These are phyloP conservation scores for Cyaniris semiargus DNA, from an alignment of 2,888 invertebrate species.

Conservation along the genomic window DNA sequence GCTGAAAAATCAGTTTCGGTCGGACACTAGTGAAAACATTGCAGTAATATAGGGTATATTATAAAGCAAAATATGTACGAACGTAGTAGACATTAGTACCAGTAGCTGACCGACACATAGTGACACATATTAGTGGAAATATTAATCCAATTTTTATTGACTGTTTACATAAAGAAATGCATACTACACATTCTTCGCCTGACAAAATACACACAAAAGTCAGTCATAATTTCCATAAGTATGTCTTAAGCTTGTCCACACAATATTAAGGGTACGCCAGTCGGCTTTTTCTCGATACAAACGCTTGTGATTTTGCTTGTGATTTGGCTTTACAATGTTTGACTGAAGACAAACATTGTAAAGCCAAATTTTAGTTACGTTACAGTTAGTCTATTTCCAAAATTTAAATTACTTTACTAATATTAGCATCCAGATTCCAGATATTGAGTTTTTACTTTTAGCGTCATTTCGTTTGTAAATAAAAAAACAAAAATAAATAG, in stretches of 20 bases:
- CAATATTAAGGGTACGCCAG: neutral
- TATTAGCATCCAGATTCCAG: no score
- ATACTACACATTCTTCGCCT: neutral
- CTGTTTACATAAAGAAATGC: neutral
- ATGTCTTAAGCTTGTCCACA: constrained; percentile 7
- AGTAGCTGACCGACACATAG: no score
- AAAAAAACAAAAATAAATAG: neutral
- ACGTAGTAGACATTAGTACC: no score
- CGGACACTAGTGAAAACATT: no score
- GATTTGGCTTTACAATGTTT: no score
- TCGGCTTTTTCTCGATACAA: neutral
- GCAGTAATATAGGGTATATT: no score
- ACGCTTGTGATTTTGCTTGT: neutral
- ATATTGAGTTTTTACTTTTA: neutral
- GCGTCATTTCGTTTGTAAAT: neutral
- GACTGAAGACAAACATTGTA: no score
- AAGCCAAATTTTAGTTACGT: neutral
- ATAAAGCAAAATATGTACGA: no score
- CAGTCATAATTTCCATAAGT: constrained; percentile 14
- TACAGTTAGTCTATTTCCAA: neutral
- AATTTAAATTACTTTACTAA: neutral
- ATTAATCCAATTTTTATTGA: constrained; percentile 1
- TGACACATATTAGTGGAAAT: neutral
- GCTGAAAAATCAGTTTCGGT: no score
- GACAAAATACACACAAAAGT: constrained; percentile 16